Conservation (phyloP, 2,888 invertebrate species). For the Plebejus melissa region DNA sequence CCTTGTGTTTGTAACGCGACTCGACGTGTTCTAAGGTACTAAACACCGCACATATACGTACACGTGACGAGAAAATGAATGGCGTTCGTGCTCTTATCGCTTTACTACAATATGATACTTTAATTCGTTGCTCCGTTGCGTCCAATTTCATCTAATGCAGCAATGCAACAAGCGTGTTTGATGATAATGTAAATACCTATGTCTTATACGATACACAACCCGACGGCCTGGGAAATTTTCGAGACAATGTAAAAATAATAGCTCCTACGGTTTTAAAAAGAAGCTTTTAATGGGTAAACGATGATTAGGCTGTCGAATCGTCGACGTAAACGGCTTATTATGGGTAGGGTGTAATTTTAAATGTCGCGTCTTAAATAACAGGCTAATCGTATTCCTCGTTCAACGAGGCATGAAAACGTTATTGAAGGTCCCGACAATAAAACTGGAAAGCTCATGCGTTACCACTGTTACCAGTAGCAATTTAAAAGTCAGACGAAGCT, state of each 20-base stretch:
- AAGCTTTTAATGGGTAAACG: neutral
- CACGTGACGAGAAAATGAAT: conserved; percentile 35
- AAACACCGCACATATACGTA: conserved; percentile 39
- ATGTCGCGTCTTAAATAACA: neutral
- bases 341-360: neutral
- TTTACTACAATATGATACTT: conserved; percentile 13
- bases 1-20: conserved; percentile 63
- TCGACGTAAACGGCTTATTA: neutral
- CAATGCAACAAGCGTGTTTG: neutral
- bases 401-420: neutral
- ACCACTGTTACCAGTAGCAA: neutral
- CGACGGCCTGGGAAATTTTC: conserved; percentile 1
- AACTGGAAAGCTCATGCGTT: neutral
- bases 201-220: neutral
- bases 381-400: neutral
- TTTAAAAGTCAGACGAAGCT: conserved; percentile 6
- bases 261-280: neutral
- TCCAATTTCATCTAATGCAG: neutral
- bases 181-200: neutral
- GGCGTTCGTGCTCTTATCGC: conserved; percentile 27
- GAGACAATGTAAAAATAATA: neutral
- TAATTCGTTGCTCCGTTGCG: neutral
- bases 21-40: conserved; percentile 55
- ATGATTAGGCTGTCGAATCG: conserved; percentile 1
- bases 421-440: neutral